Evolutionary conservation across 2,113 vertebrate species (phyloP), one percentile per base, ranked within the genome.

Genomic region (Bos indicus): DNA sequence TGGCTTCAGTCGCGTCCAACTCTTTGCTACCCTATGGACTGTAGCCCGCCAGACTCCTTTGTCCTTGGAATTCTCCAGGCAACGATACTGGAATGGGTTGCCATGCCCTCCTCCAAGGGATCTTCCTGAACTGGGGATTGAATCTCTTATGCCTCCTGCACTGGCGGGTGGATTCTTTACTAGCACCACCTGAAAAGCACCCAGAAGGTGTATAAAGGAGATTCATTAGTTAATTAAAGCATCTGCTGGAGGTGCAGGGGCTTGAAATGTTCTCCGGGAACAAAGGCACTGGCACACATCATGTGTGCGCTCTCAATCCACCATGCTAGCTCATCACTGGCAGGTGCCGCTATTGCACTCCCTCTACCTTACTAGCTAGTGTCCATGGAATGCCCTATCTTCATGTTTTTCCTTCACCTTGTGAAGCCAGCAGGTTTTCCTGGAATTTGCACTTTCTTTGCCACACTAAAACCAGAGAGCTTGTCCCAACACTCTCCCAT

Each of bases 1-100:
- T 26, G 0, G 1, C 23, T 77, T 26, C 71, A 26, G 23, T 43
- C 6, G 0, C 1, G 0, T 77, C 36, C 40, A 43, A 26, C 23
- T 77, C 15, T 43, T 43, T 14, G 71, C 67, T 23, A 71, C n/a
- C 10, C 67, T 71, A n/a, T 40, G 36, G 71, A 77, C 71, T 77
- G 12, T 26, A 26, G 67, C n/a, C 67, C 2, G 0, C n/a, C 19
- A 77, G 36, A 43, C 71, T 74, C 36, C 71, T 77, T 25, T 43
- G 23, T 77, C 71, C 36, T 14, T 14, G 71, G 25, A 77, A 43
- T 77, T 77, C 36, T 77, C 23, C 71, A 77, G 71, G 40, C 36
- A 77, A 25, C 0, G 0, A 77, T 77, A 14, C 71, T 43, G 36
- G 71, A 77, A 23, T 43, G 36, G 6, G 36, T 77, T 43, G 23